Evolutionary conservation across 2,797 vertebrate genomes (phyloP), one percentile per base, ranked within the genome.

Genomic region (Acrocephalus scirpaceus): DNA sequence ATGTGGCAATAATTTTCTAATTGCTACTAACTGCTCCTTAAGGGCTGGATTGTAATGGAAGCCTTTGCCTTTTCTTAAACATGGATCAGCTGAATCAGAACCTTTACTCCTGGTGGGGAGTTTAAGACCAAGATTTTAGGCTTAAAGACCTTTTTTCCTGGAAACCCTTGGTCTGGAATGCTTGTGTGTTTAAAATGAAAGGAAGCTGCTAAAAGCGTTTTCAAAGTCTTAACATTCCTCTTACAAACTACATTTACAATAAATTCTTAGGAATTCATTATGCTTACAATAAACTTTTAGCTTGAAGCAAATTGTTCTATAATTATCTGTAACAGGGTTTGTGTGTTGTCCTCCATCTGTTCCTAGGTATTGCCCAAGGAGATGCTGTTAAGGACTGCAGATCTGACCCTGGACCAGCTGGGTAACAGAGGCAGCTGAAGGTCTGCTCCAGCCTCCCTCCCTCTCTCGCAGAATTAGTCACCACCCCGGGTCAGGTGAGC

Each of bases 1-100:
- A 91, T 95, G 93, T 84, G 91, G 89, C 90, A 93, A 95, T 93
- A 91, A 94, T 94, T 86, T 96, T 91, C 95, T 95, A 95, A 96
- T 94, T 93, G 89, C 66, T 94, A 84, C 89, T 96, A 97, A 96
- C 82, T 93, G 70, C 82, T 96, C 91, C 92, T 94, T 92, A 88
- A 92, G 87, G 87, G 73, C 56, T 94, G 62, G 36, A 88, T 73
- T 91, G 75, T 90, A 90, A 91, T 90, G 79, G 73, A 86, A 92
- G 79, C 23, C 36, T 95, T 94, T 92, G 81, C 30, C 48, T 94
- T 92, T 90, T 51, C 47, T 91, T 93, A 91, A 91, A 91, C 5
- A 2, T 73, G 73, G 75, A 93, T 94, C 73, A 94, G 47, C 61
- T 83, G 69, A 95, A 95, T 93, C 17, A 75, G 62, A 92, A 66